Evolutionary conservation across 2,888 invertebrate species (phyloP).

Genomic region (Encarsia formosa): DNA sequence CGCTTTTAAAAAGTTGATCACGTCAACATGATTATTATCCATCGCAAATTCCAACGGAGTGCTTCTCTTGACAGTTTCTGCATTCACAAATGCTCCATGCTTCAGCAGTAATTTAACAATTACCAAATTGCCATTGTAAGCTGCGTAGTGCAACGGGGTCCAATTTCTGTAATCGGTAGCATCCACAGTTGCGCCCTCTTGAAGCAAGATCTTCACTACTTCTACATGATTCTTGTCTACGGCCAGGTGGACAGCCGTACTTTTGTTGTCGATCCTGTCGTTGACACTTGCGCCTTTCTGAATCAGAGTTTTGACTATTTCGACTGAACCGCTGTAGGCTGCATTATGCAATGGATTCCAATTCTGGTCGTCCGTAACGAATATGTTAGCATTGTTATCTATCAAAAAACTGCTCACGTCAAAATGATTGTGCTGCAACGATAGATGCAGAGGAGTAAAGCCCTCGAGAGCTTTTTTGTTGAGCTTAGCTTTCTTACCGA

Average conservation of each 20-base stretch:
- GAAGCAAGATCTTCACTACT: constrained; percentile 2
- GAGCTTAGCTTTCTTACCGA: no score
- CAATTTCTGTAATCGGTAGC: neutral
- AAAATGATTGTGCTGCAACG: neutral
- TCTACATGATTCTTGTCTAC: neutral
- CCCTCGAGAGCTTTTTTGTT: no score
- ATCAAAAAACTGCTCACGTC: constrained; percentile 3
- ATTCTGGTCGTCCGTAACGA: neutral
- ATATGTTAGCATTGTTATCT: constrained; percentile 9
- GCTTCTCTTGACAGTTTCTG: neutral
- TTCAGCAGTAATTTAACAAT: neutral
- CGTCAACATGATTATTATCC: constrained; percentile 6
- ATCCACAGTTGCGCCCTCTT: constrained; percentile 20
- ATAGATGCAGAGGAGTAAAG: constrained; percentile 6
- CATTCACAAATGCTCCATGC: neutral
- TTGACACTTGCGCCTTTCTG: neutral
- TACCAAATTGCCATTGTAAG: neutral
- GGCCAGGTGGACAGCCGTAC: constrained; percentile 6
- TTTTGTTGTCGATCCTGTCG: neutral
- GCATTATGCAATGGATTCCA: neutral
- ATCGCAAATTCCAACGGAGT: constrained; percentile 16
- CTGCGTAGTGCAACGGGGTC: constrained; percentile 10
- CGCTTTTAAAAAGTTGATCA: no score
- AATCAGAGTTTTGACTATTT: neutral
- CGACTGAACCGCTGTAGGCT: no score